Conservation (phyloP, 2,888 invertebrate genomes). For the Phaonia tiefii region DNA sequence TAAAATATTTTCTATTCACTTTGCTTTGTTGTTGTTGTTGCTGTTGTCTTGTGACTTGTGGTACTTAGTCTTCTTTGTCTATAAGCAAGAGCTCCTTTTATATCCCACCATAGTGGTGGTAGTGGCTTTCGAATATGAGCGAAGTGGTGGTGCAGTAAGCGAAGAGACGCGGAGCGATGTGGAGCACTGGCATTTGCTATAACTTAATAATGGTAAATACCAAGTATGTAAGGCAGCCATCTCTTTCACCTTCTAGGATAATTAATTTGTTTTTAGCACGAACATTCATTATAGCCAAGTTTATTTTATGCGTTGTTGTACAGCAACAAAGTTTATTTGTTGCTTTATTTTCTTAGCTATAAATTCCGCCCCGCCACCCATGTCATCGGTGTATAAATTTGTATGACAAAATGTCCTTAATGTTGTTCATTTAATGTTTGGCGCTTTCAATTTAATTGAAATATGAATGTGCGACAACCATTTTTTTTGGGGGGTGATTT, state of each 20-base stretch:
- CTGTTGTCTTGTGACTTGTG: slow-evolving; percentile 23
- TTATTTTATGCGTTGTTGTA: slow-evolving; percentile 25
- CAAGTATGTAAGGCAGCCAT: slow-evolving; percentile 41
- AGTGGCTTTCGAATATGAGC: no score
- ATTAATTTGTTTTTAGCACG: slow-evolving; percentile 65
- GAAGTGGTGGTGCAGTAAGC: no score
- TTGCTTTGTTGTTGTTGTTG: neutral
- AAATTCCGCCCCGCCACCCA: slow-evolving; percentile 33
- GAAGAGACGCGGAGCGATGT: neutral
- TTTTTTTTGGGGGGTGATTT: no score
- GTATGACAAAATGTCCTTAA: slow-evolving; percentile 33
- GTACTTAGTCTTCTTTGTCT: slow-evolving; percentile 28
- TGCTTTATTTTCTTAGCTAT: slow-evolving; percentile 54
- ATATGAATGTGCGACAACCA: neutral
- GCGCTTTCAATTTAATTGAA: slow-evolving; percentile 16
- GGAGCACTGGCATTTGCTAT: slow-evolving; percentile 28
- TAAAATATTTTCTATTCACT: slow-evolving; percentile 59
- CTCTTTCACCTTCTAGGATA: slow-evolving; percentile 53
- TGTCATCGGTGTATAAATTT: slow-evolving; percentile 40
- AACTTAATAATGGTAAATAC: slow-evolving; percentile 62
- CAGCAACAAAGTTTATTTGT: slow-evolving; percentile 55
- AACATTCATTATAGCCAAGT: slow-evolving; percentile 55
- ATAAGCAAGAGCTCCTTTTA: neutral
- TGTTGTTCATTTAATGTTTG: slow-evolving; percentile 8
- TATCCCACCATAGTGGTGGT: neutral